Conservation (phyloP, 2,797 vertebrate genomes). For the Eospalax fontanierii region DNA sequence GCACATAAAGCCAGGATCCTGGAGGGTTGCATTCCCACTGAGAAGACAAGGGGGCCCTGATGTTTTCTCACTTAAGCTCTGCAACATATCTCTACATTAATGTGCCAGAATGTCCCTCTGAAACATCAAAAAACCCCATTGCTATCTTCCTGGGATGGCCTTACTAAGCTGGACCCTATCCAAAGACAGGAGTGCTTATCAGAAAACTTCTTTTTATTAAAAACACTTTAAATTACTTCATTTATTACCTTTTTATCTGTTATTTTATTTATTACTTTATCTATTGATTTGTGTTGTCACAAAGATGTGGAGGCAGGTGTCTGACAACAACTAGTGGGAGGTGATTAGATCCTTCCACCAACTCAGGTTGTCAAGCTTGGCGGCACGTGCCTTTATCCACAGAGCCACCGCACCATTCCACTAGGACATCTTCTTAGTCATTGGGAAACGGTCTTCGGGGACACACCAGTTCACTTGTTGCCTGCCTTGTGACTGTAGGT, state of each 20-base stretch:
- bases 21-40: neutral
- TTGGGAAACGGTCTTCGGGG: neutral
- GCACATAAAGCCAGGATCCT: neutral
- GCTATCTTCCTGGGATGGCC: neutral
- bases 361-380: neutral
- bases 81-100: neutral
- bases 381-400: too few relatives aligned
- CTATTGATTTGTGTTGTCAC: neutral
- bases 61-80: neutral
- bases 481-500: neutral
- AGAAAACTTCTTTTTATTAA: neutral
- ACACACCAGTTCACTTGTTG: neutral
- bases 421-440: neutral
- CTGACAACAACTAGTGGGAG: neutral
- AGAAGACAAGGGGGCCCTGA: neutral
- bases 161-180: neutral
- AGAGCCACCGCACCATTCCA: neutral
- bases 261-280: neutral
- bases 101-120: neutral
- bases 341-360: neutral
- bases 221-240: too few relatives aligned
- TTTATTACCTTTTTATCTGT: neutral
- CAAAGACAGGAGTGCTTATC: neutral
- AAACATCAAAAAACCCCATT: neutral
- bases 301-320: neutral